Evolutionary conservation across 2,888 invertebrate species (phyloP), one percentile per base, ranked within the genome.

Genomic region (Chrysolina oricalcia): DNA sequence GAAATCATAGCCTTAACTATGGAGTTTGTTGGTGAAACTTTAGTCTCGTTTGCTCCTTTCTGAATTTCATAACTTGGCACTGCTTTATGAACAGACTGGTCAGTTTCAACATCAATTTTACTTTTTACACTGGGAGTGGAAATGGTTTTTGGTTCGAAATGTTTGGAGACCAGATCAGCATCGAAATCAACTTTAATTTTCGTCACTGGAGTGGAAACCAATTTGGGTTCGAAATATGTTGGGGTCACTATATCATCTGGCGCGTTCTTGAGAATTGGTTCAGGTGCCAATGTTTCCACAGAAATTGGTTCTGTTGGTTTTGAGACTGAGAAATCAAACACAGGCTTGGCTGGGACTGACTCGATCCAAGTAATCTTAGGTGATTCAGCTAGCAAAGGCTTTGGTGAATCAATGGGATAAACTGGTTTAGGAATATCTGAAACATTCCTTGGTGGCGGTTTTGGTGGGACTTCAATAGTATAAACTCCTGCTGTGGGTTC

Each of bases 1-100:
- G 91, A 91, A 83, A 92, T 91, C 79, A 92, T 90, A 21, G 90
- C 91, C n/a, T 91, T 86, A 1, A 90, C 90, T 40, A 90, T 90
- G 63, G 90, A 89, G 76, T 90, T 89, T 65, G 86, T 89, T 0
- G 91, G 91, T 0, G 91, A 92, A 17, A 87, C 85, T 81, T 89
- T 89, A 19, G 77, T 82, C 56, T 87, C 87, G 62, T 83, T 83
- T 19, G 81, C 79, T 68, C 81, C 83, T 77, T 85, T 87, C 63
- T 83, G 82, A 6, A 85, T 78, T 56, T 86, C 86, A 66, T 84
- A 83, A 76, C 78, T 82, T 9, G 82, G 78, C 2, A 74, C 21
- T 1, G 70, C 66, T 72, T 81, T 83, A 50, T 78, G 78, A 53
- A 70, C 19, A 10, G 23, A n/a, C 13, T 67, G 23, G 50, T 78